Conservation (phyloP, 2,113 vertebrate genomes). For the Suncus etruscus region DNA sequence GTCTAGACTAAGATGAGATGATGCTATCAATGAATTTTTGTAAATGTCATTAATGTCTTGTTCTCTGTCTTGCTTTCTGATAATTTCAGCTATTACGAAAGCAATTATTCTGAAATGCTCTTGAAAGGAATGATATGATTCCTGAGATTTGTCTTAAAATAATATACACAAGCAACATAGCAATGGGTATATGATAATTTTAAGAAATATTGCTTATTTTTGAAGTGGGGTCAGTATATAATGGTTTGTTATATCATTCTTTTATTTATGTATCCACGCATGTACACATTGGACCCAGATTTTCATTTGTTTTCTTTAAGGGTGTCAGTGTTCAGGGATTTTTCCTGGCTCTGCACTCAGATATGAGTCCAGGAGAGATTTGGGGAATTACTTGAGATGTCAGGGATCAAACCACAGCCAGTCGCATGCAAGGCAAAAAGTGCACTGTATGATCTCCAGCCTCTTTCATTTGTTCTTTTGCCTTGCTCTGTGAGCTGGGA, state of each 20-base stretch:
- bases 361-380: too few relatives aligned
- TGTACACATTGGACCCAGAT: background rate
- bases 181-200: background rate
- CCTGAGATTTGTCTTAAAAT: constrained; percentile 14
- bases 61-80: background rate
- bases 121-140: background rate
- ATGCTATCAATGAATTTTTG: background rate
- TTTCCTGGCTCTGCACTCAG: too few relatives aligned
- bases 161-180: background rate
- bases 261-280: background rate
- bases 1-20: background rate
- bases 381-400: background rate
- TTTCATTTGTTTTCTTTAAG: background rate
- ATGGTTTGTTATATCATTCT: background rate
- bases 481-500: background rate
- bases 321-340: background rate
- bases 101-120: background rate
- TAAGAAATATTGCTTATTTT: background rate
- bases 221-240: background rate
- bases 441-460: background rate
- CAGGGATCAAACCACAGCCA: background rate
- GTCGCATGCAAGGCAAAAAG: background rate
- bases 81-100: too few relatives aligned
- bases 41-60: background rate
- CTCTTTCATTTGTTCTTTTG: background rate